Evolutionary conservation across 2,113 vertebrate species (phyloP).

Genomic region (Phylloscopus whistleri): DNA sequence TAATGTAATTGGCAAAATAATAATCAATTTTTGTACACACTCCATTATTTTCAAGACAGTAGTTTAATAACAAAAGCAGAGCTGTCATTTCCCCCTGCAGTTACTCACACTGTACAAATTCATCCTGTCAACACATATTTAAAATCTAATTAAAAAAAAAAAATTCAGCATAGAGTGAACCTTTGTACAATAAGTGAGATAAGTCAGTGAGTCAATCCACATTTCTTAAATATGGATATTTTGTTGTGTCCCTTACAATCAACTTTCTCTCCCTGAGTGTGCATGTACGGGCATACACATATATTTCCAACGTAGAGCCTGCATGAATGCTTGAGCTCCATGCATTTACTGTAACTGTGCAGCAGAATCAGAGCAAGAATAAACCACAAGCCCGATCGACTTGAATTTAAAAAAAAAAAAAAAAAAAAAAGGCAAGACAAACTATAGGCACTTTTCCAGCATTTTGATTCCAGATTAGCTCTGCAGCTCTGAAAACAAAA

Average conservation of each 20-base stretch:
- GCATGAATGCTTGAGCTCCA: background rate
- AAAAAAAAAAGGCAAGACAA: background rate
- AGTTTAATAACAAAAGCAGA: constrained; percentile 73
- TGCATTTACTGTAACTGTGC: background rate
- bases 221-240: constrained; percentile 14
- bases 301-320: background rate
- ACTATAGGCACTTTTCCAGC: background rate
- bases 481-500: constrained; percentile 2
- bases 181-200: constrained; percentile 46
- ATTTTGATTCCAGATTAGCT: constrained; percentile 16
- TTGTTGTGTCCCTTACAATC: background rate
- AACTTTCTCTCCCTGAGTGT: background rate
- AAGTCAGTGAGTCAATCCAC: constrained; percentile 52
- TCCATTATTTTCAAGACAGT: constrained; percentile 72
- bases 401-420: background rate
- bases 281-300: background rate
- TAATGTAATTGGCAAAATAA: constrained; percentile 73
- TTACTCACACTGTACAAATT: constrained; percentile 66
- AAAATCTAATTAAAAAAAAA: constrained; percentile 70
- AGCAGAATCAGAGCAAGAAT: background rate
- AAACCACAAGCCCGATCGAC: background rate
- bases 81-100: constrained; percentile 64
- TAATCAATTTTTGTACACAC: constrained; percentile 66
- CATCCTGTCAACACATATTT: constrained; percentile 74
- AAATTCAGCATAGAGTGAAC: constrained; percentile 44